Evolutionary conservation across 92 coral and sea anemone species (phyloP).

Genomic region (Porites divaricata): DNA sequence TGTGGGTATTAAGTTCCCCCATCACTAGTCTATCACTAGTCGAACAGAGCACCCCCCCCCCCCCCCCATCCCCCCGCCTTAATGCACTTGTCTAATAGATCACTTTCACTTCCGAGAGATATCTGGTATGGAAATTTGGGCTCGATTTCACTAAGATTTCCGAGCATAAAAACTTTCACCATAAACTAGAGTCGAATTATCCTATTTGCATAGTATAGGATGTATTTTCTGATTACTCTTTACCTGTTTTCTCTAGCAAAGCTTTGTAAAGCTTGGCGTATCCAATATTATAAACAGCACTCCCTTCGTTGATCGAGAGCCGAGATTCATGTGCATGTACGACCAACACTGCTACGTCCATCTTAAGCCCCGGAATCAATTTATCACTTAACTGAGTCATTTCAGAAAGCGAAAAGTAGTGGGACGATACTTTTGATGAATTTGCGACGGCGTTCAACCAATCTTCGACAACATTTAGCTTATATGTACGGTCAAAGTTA

Average conservation of each 20-base stretch:
- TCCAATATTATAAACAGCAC: conserved; percentile 56
- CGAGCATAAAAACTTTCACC: too few relatives aligned
- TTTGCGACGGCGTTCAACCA: not conserved
- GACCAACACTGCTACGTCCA: conserved; percentile 62
- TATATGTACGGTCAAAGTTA: conserved; percentile 14
- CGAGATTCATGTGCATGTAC: conserved; percentile 60
- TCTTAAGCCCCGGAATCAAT: conserved; percentile 2
- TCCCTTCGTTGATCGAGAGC: conserved; percentile 51
- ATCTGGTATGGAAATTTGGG: not conserved
- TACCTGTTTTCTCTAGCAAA: conserved; percentile 49
- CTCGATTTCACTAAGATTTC: too few relatives aligned
- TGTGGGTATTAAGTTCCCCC: too few relatives aligned
- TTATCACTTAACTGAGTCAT: conserved; percentile 33
- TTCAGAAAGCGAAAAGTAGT: conserved; percentile 36
- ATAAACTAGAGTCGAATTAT: too few relatives aligned
- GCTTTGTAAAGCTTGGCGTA: conserved; percentile 53
- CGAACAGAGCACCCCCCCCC: too few relatives aligned
- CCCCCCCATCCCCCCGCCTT: too few relatives aligned
- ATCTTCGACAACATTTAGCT: not conserved
- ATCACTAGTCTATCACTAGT: too few relatives aligned
- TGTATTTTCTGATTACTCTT: not conserved
- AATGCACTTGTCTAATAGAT: not conserved
- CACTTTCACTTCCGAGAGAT: not conserved
- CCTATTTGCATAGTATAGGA: too few relatives aligned
- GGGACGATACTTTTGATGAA: not conserved